Conservation (phyloP, 2,797 vertebrate species). For the Rachycentron canadum region DNA sequence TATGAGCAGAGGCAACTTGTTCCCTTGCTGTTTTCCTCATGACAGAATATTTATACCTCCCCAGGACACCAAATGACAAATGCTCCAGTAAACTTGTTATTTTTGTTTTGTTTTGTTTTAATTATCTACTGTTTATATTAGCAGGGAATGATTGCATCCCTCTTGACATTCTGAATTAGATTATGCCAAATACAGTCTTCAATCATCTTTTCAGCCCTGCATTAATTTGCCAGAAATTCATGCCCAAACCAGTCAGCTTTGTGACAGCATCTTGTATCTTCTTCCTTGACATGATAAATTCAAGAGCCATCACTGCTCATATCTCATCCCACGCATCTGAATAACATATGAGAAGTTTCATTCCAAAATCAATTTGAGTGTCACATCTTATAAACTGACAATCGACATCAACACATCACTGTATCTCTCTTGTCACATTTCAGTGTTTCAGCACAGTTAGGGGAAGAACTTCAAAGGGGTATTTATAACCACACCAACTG, state of each 20-base stretch:
- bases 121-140: slow-evolving; percentile 35
- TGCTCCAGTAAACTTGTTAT: slow-evolving; percentile 38
- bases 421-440: slow-evolving; percentile 1
- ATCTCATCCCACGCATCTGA: slow-evolving; percentile 40
- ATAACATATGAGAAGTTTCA: slow-evolving; percentile 37
- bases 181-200: slow-evolving; percentile 27
- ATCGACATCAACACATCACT: slow-evolving; percentile 16
- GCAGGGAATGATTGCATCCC: slow-evolving; percentile 17
- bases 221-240: slow-evolving; percentile 35
- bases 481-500: background rate
- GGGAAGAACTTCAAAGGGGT: slow-evolving; percentile 6
- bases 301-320: slow-evolving; percentile 17
- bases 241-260: slow-evolving; percentile 29
- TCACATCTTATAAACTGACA: slow-evolving; percentile 18
- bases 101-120: slow-evolving; percentile 29
- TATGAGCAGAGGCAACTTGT: slow-evolving; percentile 20
- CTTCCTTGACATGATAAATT: slow-evolving; percentile 29
- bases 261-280: slow-evolving; percentile 42
- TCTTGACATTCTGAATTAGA: slow-evolving; percentile 43
- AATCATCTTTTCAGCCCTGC: slow-evolving; percentile 26
- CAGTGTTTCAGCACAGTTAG: slow-evolving; percentile 3
- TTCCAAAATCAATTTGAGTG: slow-evolving; percentile 29
- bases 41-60: slow-evolving; percentile 39
- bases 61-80: slow-evolving; percentile 39
- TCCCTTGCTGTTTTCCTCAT: slow-evolving; percentile 27